phyloP scores from a whole-genome alignment of 2,888 invertebrate genomes.

The Drosophila nigritarsus region DNA sequence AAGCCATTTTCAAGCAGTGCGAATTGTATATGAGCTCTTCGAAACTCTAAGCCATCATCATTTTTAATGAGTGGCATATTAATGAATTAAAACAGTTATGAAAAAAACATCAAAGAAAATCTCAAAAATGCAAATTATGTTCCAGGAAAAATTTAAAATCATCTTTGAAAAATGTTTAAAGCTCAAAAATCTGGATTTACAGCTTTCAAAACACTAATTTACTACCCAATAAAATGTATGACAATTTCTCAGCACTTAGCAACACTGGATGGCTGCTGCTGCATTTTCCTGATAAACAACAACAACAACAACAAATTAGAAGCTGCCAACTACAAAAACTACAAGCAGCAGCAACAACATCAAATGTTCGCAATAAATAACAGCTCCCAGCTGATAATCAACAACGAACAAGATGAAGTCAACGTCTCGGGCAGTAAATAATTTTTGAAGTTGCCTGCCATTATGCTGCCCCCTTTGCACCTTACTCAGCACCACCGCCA shows the following conservation, averaged over 20 bases:
- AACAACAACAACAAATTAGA: conserved; percentile 72
- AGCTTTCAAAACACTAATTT: conserved; percentile 1
- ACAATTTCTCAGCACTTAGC: conserved; percentile 17
- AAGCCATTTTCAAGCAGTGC: conserved; percentile 29
- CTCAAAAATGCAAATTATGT: background rate
- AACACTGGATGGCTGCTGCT: conserved; percentile 29
- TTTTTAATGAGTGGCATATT: background rate
- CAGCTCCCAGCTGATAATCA: conserved; percentile 67
- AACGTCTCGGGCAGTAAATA: conserved; percentile 75
- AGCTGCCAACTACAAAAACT: conserved; percentile 33
- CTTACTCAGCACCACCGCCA: conserved; percentile 29
- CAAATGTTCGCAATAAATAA: conserved; percentile 65
- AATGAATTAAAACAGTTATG: background rate
- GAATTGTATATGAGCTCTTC: conserved; percentile 12
- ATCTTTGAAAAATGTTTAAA: background rate
- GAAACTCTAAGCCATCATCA: background rate
- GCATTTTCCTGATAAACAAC: conserved; percentile 63
- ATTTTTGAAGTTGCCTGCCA: conserved; percentile 67
- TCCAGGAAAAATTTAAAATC: background rate
- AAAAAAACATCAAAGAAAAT: background rate
- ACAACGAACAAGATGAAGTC: conserved; percentile 69
- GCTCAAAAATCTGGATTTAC: background rate
- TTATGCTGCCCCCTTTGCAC: conserved; percentile 27
- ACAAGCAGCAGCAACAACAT: conserved; percentile 39
- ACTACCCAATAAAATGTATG: conserved; percentile 7